Evolutionary conservation across 2,888 invertebrate species (phyloP).

Genomic region (Dorcus hopei): DNA sequence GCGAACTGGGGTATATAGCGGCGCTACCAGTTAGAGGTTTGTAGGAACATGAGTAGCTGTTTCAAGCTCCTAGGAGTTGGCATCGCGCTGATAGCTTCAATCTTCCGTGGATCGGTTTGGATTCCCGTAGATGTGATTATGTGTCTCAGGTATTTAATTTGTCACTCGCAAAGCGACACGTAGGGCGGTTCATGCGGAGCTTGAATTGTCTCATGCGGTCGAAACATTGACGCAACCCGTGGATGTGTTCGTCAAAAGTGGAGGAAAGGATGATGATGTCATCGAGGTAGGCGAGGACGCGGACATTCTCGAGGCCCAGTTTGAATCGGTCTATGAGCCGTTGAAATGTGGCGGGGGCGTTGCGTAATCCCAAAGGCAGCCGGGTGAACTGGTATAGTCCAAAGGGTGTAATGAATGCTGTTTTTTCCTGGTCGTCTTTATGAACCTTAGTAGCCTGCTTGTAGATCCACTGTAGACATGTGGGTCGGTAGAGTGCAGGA

Average conservation of each 20-base stretch:
- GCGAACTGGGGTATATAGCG: not conserved
- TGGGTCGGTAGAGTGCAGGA: slow-evolving; percentile 15
- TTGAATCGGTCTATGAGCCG: slow-evolving; percentile 25
- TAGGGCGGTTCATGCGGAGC: not conserved
- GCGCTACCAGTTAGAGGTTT: not conserved
- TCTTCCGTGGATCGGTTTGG: not conserved
- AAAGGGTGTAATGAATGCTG: slow-evolving; percentile 21
- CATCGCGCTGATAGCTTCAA: not conserved
- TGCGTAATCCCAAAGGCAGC: slow-evolving; percentile 31
- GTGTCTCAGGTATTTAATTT: not conserved
- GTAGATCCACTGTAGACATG: slow-evolving; percentile 22
- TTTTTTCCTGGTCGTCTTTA: slow-evolving; percentile 17
- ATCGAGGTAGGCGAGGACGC: slow-evolving; percentile 30
- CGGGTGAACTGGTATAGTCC: slow-evolving; percentile 24
- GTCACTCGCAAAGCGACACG: not conserved
- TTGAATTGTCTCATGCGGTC: not conserved
- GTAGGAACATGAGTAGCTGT: not conserved
- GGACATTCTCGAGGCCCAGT: slow-evolving; percentile 20
- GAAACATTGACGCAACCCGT: not conserved
- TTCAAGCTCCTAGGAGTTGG: not conserved
- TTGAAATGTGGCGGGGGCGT: slow-evolving; percentile 30
- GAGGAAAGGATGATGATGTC: not conserved
- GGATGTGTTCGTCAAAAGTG: not conserved
- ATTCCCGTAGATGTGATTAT: not conserved
- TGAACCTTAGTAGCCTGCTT: slow-evolving; percentile 22